Base-by-base conservation (phyloP, 2,888 invertebrate genomes). In the Ectemnius lituratus region DNA sequence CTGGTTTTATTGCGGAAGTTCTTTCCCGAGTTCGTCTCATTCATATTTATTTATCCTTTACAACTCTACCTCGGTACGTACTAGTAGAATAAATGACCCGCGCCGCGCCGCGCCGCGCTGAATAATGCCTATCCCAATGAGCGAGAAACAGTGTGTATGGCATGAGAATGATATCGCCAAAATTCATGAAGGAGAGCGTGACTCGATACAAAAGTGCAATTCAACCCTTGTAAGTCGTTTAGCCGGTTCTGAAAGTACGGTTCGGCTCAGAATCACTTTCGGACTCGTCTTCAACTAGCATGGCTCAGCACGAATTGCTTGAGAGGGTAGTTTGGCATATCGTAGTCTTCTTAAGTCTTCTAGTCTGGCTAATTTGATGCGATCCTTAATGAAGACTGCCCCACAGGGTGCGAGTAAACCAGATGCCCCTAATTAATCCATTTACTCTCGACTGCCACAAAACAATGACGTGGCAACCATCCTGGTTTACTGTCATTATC, bases 101-200 rank as follows among this genome's bases (percentile, higher is more conserved):
- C 52, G 52, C 52, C 52, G 52, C n/a, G 16, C 16, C 52, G 1
- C 52, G 52, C 52, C 52, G 52, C n/a, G 16, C n/a, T 14, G 52
- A 14, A 52, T 16, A 52, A 16, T 52, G 13, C 16, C 16, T n/a
- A 14, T 11, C 5, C 52, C 52, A 52, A 52, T 52, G n/a, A 11
- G 11, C 52, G 16, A n/a, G 52, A 14, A 52, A 14, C 8, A 16
- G 52, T 52, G 8, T 62, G 37, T 49, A 47, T 28, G 37, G 58
- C 47, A 58, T 27, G 62, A 46, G 47, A 69, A 58, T 69, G 57
- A 46, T 56, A 18, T 58, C 64, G 64, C 47, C 70, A 60, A 70
- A 60, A 37, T 37, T 37, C 11, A 37, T 37, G 11, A 37, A 37
- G 37, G 1, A 37, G 37, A 6, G 3, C 11, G 37, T 6, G 37